phyloP scores from a whole-genome alignment of 2,113 vertebrate genomes.

The Lagopus leucura region DNA sequence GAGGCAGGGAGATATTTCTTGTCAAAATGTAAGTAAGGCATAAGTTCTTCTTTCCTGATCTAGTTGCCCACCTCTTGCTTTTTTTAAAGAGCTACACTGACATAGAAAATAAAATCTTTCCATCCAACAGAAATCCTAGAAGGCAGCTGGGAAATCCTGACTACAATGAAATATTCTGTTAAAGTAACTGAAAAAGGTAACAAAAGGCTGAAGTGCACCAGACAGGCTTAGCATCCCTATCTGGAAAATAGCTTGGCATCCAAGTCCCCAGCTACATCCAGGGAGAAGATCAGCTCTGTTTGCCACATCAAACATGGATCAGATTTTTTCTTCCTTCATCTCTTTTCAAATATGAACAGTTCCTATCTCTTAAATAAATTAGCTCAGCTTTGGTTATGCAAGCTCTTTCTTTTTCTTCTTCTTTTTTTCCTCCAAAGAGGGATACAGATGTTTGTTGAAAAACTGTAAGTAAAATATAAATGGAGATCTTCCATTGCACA shows the following conservation, averaged over 20 bases:
- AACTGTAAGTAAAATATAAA: constrained; percentile 44
- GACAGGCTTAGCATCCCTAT: constrained; percentile 26
- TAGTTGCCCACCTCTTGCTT: neutral
- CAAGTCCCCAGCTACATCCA: constrained; percentile 35
- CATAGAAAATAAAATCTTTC: constrained; percentile 51
- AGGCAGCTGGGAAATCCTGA: constrained; percentile 54
- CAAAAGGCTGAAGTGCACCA: constrained; percentile 22
- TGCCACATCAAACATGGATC: constrained; percentile 38
- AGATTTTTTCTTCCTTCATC: constrained; percentile 5
- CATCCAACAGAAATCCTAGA: constrained; percentile 69
- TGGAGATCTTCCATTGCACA: neutral
- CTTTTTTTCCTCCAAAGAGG: constrained; percentile 29
- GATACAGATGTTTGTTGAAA: constrained; percentile 33
- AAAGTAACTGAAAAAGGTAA: constrained; percentile 57
- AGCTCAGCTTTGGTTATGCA: constrained; percentile 8
- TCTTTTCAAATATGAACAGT: constrained; percentile 44
- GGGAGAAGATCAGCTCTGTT: constrained; percentile 58
- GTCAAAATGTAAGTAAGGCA: neutral
- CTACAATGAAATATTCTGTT: constrained; percentile 40
- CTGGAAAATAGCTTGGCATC: constrained; percentile 59
- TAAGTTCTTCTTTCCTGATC: neutral
- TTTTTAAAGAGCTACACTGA: constrained; percentile 39
- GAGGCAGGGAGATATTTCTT: neutral
- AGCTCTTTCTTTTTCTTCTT: constrained; percentile 22
- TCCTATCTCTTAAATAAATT: constrained; percentile 54